Conservation (phyloP, 2,797 vertebrate genomes). For the Apodemus agrarius region DNA sequence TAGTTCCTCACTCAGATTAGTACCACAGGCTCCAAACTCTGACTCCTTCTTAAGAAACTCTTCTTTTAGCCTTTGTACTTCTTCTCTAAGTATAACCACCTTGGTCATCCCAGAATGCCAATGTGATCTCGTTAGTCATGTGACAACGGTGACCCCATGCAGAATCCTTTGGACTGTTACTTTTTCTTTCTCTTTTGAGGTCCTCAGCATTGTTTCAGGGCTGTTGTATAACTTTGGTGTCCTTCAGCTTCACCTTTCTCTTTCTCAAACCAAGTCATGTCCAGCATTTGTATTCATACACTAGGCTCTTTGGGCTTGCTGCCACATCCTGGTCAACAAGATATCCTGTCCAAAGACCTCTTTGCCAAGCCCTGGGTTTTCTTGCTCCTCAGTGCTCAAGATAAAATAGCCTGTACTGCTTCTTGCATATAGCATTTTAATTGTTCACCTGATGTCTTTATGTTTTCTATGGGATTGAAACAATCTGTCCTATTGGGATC, state of each 20-base stretch:
- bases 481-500: neutral
- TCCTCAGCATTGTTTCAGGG: neutral
- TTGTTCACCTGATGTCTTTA: neutral
- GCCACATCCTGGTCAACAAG: neutral
- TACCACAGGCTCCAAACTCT: neutral
- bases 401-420: neutral
- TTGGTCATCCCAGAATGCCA: neutral
- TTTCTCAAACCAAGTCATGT: neutral
- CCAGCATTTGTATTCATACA: neutral
- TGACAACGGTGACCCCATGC: neutral
- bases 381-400: neutral
- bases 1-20: neutral
- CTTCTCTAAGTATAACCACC: slow-evolving; percentile 19
- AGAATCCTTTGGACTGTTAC: neutral
- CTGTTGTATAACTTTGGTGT: neutral
- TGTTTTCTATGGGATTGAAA: neutral
- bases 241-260: neutral
- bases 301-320: neutral
- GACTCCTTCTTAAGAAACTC: neutral
- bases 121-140: neutral
- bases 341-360: neutral
- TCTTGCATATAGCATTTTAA: neutral
- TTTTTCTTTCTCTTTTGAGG: slow-evolving; percentile 26
- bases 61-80: neutral
- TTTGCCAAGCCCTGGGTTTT: neutral